Evolutionary conservation across 2,797 vertebrate species (phyloP).

Genomic region (Crenuchus spilurus): DNA sequence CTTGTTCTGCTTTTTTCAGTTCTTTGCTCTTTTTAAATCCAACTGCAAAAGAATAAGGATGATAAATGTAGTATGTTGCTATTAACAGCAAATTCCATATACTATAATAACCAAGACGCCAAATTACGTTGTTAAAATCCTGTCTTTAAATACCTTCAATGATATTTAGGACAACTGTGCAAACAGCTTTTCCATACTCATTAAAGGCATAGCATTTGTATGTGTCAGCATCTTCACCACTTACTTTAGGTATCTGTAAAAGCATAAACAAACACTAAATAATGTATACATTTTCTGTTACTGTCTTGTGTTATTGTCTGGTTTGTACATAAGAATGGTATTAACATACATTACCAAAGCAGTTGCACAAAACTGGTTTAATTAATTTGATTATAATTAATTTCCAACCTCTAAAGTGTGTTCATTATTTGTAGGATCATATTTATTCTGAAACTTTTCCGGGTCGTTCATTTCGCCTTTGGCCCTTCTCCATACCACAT

Average conservation of each 20-base stretch:
- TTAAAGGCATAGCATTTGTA: constrained; percentile 88
- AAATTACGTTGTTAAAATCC: not conserved
- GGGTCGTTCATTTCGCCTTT: constrained; percentile 77
- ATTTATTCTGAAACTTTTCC: constrained; percentile 75
- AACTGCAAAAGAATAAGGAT: constrained; percentile 73
- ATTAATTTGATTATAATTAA: not conserved
- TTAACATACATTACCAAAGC: not conserved
- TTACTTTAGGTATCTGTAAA: constrained; percentile 82
- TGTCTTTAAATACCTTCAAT: constrained; percentile 77
- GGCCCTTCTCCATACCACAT: constrained; percentile 79
- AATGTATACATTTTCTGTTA: not conserved
- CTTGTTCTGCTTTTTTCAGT: constrained; percentile 63
- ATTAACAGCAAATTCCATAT: not conserved
- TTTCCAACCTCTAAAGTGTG: constrained; percentile 82
- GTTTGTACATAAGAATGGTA: too few relatives aligned
- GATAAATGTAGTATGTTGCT: not conserved
- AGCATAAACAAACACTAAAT: not conserved
- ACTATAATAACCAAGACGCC: not conserved
- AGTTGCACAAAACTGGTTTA: too few relatives aligned
- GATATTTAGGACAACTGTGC: constrained; percentile 82
- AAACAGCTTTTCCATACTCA: constrained; percentile 83
- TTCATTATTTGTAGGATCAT: constrained; percentile 67
- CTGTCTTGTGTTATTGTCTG: too few relatives aligned
- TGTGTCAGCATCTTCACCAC: constrained; percentile 78
- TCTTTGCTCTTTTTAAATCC: constrained; percentile 85